These are phyloP conservation scores for Pyrgus malvae DNA, from an alignment of 2,888 invertebrate genomes.

Conservation along the genomic window DNA sequence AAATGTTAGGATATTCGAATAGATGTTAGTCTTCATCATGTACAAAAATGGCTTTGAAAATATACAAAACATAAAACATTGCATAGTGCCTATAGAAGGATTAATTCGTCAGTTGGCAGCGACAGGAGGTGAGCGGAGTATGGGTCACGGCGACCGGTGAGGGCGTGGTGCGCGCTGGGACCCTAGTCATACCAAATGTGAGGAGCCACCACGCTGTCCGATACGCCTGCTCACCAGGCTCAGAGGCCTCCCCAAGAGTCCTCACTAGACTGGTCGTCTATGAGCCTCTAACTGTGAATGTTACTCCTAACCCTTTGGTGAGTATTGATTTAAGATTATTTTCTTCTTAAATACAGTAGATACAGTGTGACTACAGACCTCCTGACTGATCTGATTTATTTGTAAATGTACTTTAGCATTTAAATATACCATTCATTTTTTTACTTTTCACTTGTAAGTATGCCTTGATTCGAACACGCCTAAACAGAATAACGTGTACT, in stretches of 20 bases:
- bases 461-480: too few species aligned
- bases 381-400: too few species aligned
- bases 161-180: conserved; percentile 60
- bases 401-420: too few species aligned
- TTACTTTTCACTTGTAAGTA: too few species aligned
- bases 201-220: conserved; percentile 84
- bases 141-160: conserved; percentile 62
- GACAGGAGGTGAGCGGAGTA: conserved; percentile 63
- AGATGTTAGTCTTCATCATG: too few species aligned
- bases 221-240: conserved; percentile 87
- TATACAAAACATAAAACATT: too few species aligned
- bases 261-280: conserved; percentile 85
- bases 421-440: too few species aligned
- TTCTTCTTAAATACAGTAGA: background rate
- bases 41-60: too few species aligned
- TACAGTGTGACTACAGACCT: too few species aligned
- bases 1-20: too few species aligned
- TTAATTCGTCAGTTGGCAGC: conserved; percentile 65
- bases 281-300: conserved; percentile 84
- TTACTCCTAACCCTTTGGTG: conserved; percentile 85
- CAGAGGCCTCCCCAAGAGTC: conserved; percentile 84
- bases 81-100: conserved; percentile 20
- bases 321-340: conserved; percentile 31
- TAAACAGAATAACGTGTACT: too few species aligned
- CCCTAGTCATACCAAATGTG: conserved; percentile 78